Conservation (phyloP, 2,888 invertebrate genomes). For the Cryptosula pallasiana region DNA sequence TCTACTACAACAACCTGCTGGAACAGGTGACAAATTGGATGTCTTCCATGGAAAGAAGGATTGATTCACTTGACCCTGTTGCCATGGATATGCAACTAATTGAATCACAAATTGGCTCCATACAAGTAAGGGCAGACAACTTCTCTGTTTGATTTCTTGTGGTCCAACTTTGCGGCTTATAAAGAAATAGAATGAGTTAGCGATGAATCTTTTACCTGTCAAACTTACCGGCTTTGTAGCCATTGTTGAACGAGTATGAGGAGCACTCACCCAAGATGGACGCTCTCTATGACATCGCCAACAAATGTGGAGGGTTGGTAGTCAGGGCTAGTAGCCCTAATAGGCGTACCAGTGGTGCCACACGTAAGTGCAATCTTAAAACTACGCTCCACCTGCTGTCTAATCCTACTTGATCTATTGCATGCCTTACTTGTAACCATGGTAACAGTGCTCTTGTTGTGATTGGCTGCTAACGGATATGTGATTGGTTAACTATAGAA, state of each 20-base stretch:
- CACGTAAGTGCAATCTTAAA: not conserved
- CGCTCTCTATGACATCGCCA: constrained; percentile 83
- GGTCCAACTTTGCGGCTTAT: too few relatives aligned
- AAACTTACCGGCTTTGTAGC: too few relatives aligned
- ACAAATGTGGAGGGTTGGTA: constrained; percentile 68
- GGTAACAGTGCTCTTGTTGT: too few relatives aligned
- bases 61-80: constrained; percentile 73
- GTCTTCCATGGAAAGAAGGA: constrained; percentile 69
- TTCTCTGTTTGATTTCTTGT: too few relatives aligned
- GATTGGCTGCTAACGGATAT: too few relatives aligned
- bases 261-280: constrained; percentile 80
- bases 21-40: constrained; percentile 86
- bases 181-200: too few relatives aligned
- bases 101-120: constrained; percentile 65
- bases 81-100: constrained; percentile 81
- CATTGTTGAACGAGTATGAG: constrained; percentile 80
- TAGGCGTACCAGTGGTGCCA: not conserved
- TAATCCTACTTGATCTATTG: too few relatives aligned
- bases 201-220: too few relatives aligned
- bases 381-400: too few relatives aligned
- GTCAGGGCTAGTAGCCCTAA: not conserved
- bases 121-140: constrained; percentile 4
- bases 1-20: constrained; percentile 64
- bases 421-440: too few relatives aligned
- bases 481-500: too few relatives aligned